Conservation (phyloP, 2,113 vertebrate genomes). For the Macrotus californicus region DNA sequence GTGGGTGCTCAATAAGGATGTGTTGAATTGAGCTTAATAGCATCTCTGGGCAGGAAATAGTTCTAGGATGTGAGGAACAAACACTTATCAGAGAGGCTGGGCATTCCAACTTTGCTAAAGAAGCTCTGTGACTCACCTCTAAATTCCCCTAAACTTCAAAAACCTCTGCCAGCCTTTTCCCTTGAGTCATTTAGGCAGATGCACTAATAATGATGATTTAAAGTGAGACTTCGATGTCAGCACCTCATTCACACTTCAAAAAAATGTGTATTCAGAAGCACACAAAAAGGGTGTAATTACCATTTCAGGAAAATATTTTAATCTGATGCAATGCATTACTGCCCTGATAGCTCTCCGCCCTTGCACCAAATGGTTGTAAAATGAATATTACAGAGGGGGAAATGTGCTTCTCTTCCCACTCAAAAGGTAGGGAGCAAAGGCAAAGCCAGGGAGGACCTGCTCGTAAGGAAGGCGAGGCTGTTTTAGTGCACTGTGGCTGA, state of each 20-base stretch:
- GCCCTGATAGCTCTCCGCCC: slow-evolving; percentile 69
- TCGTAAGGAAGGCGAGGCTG: neutral
- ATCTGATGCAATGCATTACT: slow-evolving; percentile 57
- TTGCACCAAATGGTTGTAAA: slow-evolving; percentile 54
- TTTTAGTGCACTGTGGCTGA: neutral
- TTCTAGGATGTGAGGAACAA: neutral
- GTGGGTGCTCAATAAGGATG: neutral
- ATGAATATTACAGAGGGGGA: slow-evolving; percentile 18
- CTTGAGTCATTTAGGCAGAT: slow-evolving; percentile 38
- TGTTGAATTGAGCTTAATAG: neutral
- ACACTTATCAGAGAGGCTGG: neutral
- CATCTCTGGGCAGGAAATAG: neutral
- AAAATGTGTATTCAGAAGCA: slow-evolving; percentile 46
- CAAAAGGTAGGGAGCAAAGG: slow-evolving; percentile 38
- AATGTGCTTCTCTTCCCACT: neutral
- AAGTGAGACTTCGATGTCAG: slow-evolving; percentile 56
- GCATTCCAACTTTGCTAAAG: slow-evolving; percentile 4
- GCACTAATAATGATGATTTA: slow-evolving; percentile 45
- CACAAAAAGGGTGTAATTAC: slow-evolving; percentile 72
- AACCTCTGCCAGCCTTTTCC: neutral
- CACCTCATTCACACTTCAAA: slow-evolving; percentile 61
- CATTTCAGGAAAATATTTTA: slow-evolving; percentile 68
- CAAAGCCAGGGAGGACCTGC: neutral
- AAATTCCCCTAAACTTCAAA: slow-evolving; percentile 49
- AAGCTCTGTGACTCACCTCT: neutral